Percentiles rank a stretch among this genome's conserved stretches.
These are phyloP conservation scores for Speoplatyrhinus poulsoni DNA, from an alignment of 2,113 vertebrate species.

Conservation along the genomic window DNA sequence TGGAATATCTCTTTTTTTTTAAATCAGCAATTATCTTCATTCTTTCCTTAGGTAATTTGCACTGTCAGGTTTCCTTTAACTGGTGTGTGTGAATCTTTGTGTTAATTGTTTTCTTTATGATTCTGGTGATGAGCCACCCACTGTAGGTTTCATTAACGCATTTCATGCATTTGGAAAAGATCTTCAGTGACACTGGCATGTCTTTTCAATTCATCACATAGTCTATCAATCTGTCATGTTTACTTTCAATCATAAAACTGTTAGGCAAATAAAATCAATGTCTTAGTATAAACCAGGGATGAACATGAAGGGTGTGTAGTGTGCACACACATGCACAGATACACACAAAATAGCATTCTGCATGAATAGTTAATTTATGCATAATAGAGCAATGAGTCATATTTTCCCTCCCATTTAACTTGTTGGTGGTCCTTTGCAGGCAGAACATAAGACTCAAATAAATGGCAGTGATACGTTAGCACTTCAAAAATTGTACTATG, in stretches of 20 bases:
- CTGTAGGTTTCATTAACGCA: background rate
- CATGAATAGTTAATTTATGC: background rate
- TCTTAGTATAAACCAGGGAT: background rate
- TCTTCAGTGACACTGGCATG: conserved; percentile 1
- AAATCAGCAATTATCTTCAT: conserved; percentile 10
- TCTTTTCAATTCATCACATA: conserved; percentile 14
- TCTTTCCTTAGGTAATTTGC: conserved; percentile 26
- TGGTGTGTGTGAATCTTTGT: background rate
- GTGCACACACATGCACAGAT: background rate
- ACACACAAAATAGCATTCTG: background rate
- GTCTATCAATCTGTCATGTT: background rate
- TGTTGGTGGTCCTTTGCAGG: background rate
- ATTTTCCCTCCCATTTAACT: background rate
- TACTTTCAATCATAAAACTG: background rate
- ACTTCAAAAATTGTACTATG: background rate
- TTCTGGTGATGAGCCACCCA: background rate
- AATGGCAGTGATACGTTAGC: background rate
- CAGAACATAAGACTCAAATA: background rate
- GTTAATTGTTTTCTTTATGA: conserved; percentile 27
- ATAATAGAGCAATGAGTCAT: background rate
- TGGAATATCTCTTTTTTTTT: background rate
- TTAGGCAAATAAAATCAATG: background rate
- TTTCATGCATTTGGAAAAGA: conserved; percentile 3
- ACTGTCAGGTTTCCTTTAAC: conserved; percentile 6
- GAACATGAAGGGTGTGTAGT: background rate